phyloP scores from a whole-genome alignment of 2,888 invertebrate species.

The Apodemia duryi region DNA sequence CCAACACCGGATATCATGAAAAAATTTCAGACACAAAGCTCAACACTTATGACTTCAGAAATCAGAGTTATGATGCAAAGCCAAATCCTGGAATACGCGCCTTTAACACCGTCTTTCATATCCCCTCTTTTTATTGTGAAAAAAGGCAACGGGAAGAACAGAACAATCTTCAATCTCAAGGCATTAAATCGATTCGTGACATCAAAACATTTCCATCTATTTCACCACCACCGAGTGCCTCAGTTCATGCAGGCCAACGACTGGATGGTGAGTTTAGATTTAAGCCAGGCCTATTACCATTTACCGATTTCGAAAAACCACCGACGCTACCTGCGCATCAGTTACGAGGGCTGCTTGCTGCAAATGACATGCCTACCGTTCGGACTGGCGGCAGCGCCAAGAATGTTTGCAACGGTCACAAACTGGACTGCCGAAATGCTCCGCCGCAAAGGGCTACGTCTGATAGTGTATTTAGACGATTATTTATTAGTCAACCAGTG shows the following conservation, averaged over 20 bases:
- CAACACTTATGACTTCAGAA: neutral
- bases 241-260: too few relatives aligned
- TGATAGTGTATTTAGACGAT: conserved; percentile 29
- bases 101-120: conserved; percentile 16
- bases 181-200: conserved; percentile 19
- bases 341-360: too few relatives aligned
- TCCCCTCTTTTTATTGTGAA: conserved; percentile 20
- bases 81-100: neutral
- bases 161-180: conserved; percentile 23
- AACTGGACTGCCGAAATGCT: conserved; percentile 24
- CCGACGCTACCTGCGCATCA: too few relatives aligned
- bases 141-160: conserved; percentile 17
- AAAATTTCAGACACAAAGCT: neutral
- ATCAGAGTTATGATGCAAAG: neutral
- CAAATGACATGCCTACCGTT: conserved; percentile 23
- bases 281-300: too few relatives aligned
- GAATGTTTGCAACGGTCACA: conserved; percentile 24
- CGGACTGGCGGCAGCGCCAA: conserved; percentile 25
- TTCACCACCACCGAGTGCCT: too few relatives aligned
- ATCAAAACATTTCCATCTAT: neutral
- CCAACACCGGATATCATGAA: neutral
- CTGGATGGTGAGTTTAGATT: too few relatives aligned
- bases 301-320: too few relatives aligned
- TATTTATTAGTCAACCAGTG: conserved; percentile 24
- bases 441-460: conserved; percentile 20